Conservation (phyloP, 2,888 invertebrate genomes). For the Agrochola lota region DNA sequence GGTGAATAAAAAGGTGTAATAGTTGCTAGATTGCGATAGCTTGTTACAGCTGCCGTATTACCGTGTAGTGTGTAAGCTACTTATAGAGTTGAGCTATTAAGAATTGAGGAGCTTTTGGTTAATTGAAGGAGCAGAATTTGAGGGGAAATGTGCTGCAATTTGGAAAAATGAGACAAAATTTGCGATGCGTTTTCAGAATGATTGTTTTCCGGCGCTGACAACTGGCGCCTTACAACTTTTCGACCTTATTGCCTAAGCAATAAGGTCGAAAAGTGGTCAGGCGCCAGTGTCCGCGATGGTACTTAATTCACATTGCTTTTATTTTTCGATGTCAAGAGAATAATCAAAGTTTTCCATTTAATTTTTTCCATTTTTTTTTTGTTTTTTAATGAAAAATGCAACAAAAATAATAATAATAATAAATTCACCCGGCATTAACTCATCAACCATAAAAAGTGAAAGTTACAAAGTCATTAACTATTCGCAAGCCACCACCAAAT, state of each 20-base stretch:
- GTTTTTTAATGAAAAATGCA: too few relatives aligned
- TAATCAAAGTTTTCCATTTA: not conserved
- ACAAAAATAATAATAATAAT: not conserved
- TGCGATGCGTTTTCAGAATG: not conserved
- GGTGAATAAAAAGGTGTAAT: conserved; percentile 74
- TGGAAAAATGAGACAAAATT: not conserved
- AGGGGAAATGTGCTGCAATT: not conserved
- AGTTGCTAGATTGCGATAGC: conserved; percentile 62
- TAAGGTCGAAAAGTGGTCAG: too few relatives aligned
- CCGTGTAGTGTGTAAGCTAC: conserved; percentile 12
- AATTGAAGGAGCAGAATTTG: conserved; percentile 20
- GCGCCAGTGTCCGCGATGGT: too few relatives aligned
- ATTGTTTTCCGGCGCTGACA: too few relatives aligned
- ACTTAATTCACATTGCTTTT: not conserved
- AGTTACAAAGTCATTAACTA: conserved; percentile 22
- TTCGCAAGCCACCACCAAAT: conserved; percentile 27
- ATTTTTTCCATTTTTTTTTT: too few relatives aligned
- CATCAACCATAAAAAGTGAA: not conserved
- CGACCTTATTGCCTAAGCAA: too few relatives aligned
- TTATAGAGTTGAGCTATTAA: conserved; percentile 35
- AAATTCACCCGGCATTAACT: not conserved
- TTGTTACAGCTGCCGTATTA: conserved; percentile 4
- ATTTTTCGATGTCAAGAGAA: not conserved
- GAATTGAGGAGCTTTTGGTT: conserved; percentile 20
- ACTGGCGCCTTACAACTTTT: too few relatives aligned